Base-by-base conservation (phyloP, 2,797 vertebrate genomes). In the Petrocephalus sullivani region DNA sequence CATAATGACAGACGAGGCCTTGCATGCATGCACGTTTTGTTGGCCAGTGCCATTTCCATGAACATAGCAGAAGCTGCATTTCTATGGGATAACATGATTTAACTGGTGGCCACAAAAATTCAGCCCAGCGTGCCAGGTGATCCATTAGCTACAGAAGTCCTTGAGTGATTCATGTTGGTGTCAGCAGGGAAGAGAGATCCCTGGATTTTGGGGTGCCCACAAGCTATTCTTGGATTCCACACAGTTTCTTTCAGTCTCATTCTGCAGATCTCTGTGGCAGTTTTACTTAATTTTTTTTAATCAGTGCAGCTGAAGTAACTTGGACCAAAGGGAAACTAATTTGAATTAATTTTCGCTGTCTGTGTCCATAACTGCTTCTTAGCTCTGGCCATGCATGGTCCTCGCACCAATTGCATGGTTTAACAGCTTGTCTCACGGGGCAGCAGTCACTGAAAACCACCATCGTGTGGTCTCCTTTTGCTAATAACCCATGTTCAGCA, bases 271-370 rank as follows among this genome's bases (percentile, higher is more conserved):
- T 54, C 41, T 58, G 75, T 90, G 56, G 23, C 49, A 28, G 71
- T 64, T 67, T n/a, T 28, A 28, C 82, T 9, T 41, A 16, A 2
- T 56, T 56, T 10, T 56, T 10, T 56, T 56, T 0, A 14, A 56
- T 8, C 54, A 49, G 6, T 78, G 37, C 71, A n/a, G 8, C 37
- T 78, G 37, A n/a, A 46, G 19, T 58, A 56, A 86, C 28, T 33
- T 83, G 56, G 78, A 88, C 86, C 89, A 89, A 90, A 91, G 90
- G 90, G 41, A 92, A 92, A 90, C 89, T 60, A 87, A 75, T 81
- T 87, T 88, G 87, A 85, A 88, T 64, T n/a, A 12, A 10, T 21
- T 86, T 85, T 88, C 85, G 60, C 71, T 51, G 85, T 87, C 28
- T 71, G 6, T 21, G 8, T 21, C 16, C 53, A 61, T 21, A 28